A percentile compares a stretch with the other conserved stretches of the same genome.
Conservation (phyloP, 2,113 vertebrate species). For the Engystomops pustulosus region DNA sequence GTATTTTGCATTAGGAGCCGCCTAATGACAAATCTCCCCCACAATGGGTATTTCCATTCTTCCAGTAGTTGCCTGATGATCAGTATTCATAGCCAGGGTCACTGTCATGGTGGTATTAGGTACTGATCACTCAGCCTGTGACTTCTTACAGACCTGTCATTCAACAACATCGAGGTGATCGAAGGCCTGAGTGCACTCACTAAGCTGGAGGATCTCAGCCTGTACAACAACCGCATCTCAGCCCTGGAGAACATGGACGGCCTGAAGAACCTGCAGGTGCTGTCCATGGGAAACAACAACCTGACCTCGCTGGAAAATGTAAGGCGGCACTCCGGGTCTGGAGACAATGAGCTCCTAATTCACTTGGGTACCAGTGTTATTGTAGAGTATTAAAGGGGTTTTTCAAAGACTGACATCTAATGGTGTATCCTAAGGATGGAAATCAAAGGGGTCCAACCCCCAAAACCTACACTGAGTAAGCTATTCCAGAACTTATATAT, state of each 20-base stretch:
- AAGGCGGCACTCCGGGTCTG: constrained; percentile 62
- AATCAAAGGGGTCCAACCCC: too few relatives aligned
- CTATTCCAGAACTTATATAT: too few relatives aligned
- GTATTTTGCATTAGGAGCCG: too few relatives aligned
- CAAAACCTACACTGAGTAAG: too few relatives aligned
- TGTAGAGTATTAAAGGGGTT: background rate
- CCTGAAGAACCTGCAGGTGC: constrained; percentile 79
- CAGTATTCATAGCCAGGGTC: too few relatives aligned
- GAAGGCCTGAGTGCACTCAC: constrained; percentile 82
- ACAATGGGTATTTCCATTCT: too few relatives aligned
- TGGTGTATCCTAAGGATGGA: too few relatives aligned
- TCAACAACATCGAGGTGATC: constrained; percentile 89
- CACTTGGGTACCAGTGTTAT: background rate
- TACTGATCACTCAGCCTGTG: background rate
- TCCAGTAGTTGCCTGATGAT: too few relatives aligned
- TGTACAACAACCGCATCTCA: constrained; percentile 86
- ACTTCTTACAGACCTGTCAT: constrained; percentile 84
- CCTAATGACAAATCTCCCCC: too few relatives aligned
- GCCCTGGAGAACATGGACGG: constrained; percentile 85
- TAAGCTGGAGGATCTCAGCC: constrained; percentile 86
- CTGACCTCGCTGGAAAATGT: constrained; percentile 81
- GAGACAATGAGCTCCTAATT: background rate
- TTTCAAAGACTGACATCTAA: too few relatives aligned
- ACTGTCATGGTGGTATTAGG: background rate
- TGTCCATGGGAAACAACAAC: constrained; percentile 85